A percentile compares a stretch with the other conserved stretches of the same genome.
phyloP scores from a whole-genome alignment of 2,797 vertebrate genomes.

The Rallus crepitans region DNA sequence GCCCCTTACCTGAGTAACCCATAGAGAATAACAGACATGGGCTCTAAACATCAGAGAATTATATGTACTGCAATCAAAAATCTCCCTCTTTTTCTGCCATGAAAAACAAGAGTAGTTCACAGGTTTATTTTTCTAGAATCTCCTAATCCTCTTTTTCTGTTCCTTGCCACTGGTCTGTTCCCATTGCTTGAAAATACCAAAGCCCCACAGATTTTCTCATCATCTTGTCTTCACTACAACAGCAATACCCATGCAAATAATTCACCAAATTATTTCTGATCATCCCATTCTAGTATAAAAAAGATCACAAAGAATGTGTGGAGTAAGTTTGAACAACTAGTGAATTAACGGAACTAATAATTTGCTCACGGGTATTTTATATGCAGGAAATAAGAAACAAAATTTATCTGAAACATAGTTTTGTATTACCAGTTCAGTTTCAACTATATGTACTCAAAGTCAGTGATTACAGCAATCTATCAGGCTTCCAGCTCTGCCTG shows the following conservation, averaged over 20 bases:
- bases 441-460: background rate
- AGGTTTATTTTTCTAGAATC: conserved; percentile 12
- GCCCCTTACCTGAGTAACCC: background rate
- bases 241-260: background rate
- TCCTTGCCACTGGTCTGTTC: background rate
- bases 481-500: background rate
- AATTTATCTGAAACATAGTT: conserved; percentile 7
- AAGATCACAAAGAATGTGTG: background rate
- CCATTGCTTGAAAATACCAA: background rate
- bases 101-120: background rate
- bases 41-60: background rate
- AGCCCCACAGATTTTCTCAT: background rate
- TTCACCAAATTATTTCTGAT: background rate
- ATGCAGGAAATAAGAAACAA: background rate
- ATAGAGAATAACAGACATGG: background rate
- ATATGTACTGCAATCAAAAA: background rate
- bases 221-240: background rate
- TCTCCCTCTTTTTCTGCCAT: background rate
- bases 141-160: background rate
- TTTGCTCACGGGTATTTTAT: background rate
- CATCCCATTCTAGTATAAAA: background rate
- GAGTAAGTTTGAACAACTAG: background rate
- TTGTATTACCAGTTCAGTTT: background rate
- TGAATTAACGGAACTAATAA: conserved; percentile 5
- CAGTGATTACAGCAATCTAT: background rate